Percentiles rank a stretch among this genome's conserved stretches.
Evolutionary conservation across 2,113 vertebrate genomes (phyloP).

Genomic region (Sinocyclocheilus rhinocerous): DNA sequence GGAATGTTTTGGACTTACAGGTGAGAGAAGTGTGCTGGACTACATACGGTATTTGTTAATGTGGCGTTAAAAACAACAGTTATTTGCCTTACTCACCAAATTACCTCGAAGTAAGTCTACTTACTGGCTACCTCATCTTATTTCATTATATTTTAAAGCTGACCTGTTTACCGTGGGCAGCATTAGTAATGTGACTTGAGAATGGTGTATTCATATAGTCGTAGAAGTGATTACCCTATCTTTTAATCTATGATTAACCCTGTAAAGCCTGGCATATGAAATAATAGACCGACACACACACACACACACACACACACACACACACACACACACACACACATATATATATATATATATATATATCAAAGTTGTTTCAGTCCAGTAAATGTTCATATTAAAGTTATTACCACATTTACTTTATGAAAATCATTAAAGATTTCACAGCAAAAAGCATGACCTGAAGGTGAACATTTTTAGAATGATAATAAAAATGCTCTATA

Average conservation of each 20-base stretch:
- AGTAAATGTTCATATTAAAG: not conserved
- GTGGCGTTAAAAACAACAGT: not conserved
- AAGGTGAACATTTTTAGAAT: not conserved
- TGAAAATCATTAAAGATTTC: not conserved
- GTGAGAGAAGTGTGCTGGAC: slow-evolving; percentile 65
- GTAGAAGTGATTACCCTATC: too few species aligned
- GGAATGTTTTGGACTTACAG: slow-evolving; percentile 96
- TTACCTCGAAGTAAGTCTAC: not conserved
- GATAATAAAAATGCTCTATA: not conserved
- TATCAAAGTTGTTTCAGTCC: too few species aligned
- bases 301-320: too few species aligned
- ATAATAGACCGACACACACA: too few species aligned
- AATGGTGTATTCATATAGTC: too few species aligned
- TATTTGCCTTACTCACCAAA: not conserved
- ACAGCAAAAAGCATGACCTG: too few species aligned
- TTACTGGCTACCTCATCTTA: not conserved
- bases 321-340: too few species aligned
- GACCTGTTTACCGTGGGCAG: not conserved
- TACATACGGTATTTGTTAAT: not conserved
- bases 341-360: too few species aligned
- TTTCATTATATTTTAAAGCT: not conserved
- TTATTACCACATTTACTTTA: not conserved
- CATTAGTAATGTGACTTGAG: too few species aligned
- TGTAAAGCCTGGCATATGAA: too few species aligned
- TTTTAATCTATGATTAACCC: too few species aligned